Conservation (phyloP, 2,113 vertebrate species). For the Ibidorhyncha struthersii region DNA sequence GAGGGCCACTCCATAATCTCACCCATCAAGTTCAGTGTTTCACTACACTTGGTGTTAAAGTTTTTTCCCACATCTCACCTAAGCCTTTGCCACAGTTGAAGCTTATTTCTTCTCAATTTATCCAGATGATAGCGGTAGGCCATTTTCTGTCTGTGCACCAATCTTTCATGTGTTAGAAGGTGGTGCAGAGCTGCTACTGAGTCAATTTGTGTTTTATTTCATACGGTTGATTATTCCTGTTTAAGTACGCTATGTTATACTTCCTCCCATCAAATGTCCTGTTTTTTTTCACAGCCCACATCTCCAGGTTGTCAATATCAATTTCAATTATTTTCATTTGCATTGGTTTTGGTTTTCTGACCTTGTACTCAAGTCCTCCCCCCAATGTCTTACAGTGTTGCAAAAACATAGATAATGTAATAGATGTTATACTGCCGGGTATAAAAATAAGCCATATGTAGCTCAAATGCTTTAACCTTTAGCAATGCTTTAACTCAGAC, state of each 20-base stretch:
- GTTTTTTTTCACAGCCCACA: not conserved
- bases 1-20: not conserved
- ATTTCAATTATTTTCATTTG: not conserved
- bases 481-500: not conserved
- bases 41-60: not conserved
- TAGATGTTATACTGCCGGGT: not conserved
- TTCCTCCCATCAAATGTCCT: not conserved
- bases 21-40: not conserved
- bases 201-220: not conserved
- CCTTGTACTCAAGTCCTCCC: not conserved
- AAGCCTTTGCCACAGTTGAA: not conserved
- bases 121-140: not conserved
- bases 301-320: not conserved
- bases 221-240: not conserved
- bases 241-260: not conserved
- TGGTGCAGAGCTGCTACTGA: not conserved
- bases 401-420: not conserved
- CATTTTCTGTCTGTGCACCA: not conserved
- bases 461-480: not conserved
- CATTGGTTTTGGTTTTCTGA: not conserved
- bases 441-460: not conserved
- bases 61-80: not conserved
- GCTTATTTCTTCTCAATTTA: not conserved
- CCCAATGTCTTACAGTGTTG: fast-evolving
- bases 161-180: not conserved